Evolutionary conservation across 2,888 invertebrate species (phyloP), one percentile per base, ranked within the genome.

Genomic region (Andrena dorsata): DNA sequence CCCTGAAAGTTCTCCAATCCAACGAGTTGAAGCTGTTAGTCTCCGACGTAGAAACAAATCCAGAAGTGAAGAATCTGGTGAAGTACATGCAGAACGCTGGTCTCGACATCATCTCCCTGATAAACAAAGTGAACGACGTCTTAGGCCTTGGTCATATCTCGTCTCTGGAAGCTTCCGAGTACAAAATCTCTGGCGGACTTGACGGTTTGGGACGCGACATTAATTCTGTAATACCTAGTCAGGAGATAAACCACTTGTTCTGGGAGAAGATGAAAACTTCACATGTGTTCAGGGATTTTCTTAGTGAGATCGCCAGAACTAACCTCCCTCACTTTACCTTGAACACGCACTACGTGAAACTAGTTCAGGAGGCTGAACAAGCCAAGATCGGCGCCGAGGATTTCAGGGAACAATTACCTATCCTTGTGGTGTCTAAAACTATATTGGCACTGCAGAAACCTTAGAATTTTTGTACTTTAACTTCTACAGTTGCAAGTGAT

Each of bases 161-260:
- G 3, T 3, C 63, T 26, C 6, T 30, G 13, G 35, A 4, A 2
- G 2, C 1, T 0, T 1, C 0, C 2, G 10, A 32, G 0, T 0
- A 2, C 0, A 4, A 58, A 6, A 56, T 77, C 47, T 63, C n/a
- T 0, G 78, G 78, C 13, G 78, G 78, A 58, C 0, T 78, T 30
- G 0, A 0, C 0, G 77, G 78, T 13, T 56, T 41, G 6, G 0
- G 1, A 7, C 6, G 20, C 0, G 51, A 58, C 2, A 0, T 58
- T 28, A 0, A 5, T 2, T 28, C 10, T 28, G 1, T 28, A 58
- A 0, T 58, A 16, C 58, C 60, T 16, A 0, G 8, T 0, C 0
- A 8, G 8, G n/a, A 30, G 60, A 0, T 32, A 0, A 0, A 8
- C 5, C 5, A 28, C 2, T 10, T 8, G 8, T 0, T 8, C 8